Percentiles rank a stretch among this genome's conserved stretches.
Conservation (phyloP, 2,797 vertebrate genomes). For the Rhinella marina region DNA sequence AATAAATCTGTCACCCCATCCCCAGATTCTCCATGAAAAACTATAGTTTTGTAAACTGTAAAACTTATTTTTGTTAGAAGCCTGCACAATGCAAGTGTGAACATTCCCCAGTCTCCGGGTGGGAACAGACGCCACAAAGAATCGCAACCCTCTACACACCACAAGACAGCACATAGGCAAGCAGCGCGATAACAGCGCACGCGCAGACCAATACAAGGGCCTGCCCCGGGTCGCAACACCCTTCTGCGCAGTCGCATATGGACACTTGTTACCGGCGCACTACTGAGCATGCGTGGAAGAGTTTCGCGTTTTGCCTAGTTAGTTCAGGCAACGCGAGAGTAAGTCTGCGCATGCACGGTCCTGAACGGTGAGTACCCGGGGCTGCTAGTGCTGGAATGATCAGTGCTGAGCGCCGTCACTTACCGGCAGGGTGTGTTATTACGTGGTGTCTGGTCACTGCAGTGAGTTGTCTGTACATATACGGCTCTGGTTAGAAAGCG, state of each 20-base stretch:
- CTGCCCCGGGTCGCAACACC: neutral
- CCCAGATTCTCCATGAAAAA: too few species aligned
- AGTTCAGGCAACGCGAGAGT: neutral
- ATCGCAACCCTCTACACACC: too few species aligned
- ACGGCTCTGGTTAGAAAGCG: too few species aligned
- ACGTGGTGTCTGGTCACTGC: neutral
- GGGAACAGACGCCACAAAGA: too few species aligned
- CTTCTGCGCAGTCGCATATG: neutral
- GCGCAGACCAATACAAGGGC: too few species aligned
- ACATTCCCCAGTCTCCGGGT: too few species aligned
- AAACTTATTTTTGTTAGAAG: too few species aligned
- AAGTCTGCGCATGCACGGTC: conserved; percentile 9
- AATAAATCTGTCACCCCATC: too few species aligned
- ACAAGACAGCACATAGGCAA: too few species aligned
- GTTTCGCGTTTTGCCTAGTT: neutral
- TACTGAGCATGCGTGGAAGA: neutral
- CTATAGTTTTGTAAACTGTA: too few species aligned
- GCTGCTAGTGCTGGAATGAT: neutral
- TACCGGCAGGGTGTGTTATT: neutral
- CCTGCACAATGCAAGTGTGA: too few species aligned
- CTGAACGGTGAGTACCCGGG: conserved; percentile 20
- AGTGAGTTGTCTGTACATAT: neutral
- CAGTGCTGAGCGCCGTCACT: conserved; percentile 1
- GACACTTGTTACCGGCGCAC: neutral
- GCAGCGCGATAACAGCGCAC: too few species aligned